A percentile compares a stretch with the other conserved stretches of the same genome.
phyloP scores from a whole-genome alignment of 2,113 vertebrate genomes.

The Amia ocellicauda region DNA sequence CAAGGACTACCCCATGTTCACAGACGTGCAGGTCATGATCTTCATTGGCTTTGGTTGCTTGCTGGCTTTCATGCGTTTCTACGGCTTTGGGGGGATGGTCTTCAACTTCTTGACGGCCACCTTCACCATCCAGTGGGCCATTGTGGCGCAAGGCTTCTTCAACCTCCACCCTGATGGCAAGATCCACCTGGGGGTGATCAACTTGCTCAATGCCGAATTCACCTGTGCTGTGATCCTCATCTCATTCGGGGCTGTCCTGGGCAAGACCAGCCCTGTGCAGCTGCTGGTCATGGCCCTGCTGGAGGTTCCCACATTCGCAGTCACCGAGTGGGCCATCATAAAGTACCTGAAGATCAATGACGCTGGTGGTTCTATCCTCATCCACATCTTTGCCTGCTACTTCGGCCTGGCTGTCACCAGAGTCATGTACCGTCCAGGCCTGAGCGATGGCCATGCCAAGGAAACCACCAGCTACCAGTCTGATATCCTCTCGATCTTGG shows the following conservation, averaged over 20 bases:
- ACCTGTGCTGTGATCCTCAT: slow-evolving; percentile 75
- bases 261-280: slow-evolving; percentile 75
- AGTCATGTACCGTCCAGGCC: slow-evolving; percentile 57
- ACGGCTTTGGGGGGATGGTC: slow-evolving; percentile 68
- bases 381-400: slow-evolving; percentile 81
- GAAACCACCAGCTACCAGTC: slow-evolving; percentile 62
- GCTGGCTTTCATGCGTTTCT: slow-evolving; percentile 70
- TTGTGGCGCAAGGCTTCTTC: slow-evolving; percentile 74
- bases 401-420: slow-evolving; percentile 75
- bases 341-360: slow-evolving; percentile 66
- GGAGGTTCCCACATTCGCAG: slow-evolving; percentile 65
- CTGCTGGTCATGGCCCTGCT: slow-evolving; percentile 71
- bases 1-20: slow-evolving; percentile 68
- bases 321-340: slow-evolving; percentile 68
- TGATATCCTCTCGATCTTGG: slow-evolving; percentile 67
- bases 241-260: slow-evolving; percentile 72
- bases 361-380: slow-evolving; percentile 73
- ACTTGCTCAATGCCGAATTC: slow-evolving; percentile 71
- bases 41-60: slow-evolving; percentile 76
- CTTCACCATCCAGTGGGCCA: slow-evolving; percentile 75
- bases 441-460: slow-evolving; percentile 45
- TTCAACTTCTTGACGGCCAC: slow-evolving; percentile 77
- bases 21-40: slow-evolving; percentile 79
- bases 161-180: slow-evolving; percentile 59
- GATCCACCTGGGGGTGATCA: slow-evolving; percentile 68